Evolutionary conservation across 2,797 vertebrate species (phyloP).

Genomic region (Ambastaia sidthimunki): DNA sequence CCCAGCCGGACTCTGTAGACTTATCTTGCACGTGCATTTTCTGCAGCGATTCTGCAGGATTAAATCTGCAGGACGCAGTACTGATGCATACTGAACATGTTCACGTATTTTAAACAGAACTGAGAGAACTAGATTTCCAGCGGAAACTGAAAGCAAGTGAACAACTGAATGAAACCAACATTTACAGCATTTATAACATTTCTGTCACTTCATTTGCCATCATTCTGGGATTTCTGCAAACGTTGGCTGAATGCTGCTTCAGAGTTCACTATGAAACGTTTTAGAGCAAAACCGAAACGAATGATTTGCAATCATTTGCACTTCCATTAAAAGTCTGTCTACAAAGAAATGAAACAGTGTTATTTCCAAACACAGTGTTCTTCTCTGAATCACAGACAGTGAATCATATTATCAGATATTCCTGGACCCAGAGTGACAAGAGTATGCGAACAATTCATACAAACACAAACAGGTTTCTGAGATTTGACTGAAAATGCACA

Average conservation of each 20-base stretch:
- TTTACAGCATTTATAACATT: too few species aligned
- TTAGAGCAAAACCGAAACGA: neutral
- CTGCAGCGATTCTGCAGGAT: too few species aligned
- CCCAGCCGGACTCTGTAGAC: too few species aligned
- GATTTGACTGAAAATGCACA: conserved; percentile 8
- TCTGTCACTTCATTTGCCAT: too few species aligned
- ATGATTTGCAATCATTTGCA: neutral
- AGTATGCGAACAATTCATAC: neutral
- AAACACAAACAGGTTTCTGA: neutral
- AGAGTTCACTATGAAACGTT: neutral
- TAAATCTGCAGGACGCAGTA: too few species aligned
- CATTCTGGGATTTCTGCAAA: too few species aligned
- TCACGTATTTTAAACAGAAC: too few species aligned
- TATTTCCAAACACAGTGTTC: neutral
- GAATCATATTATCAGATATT: neutral
- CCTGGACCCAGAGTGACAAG: neutral
- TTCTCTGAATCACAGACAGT: neutral
- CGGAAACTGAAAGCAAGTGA: too few species aligned
- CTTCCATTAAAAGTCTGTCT: neutral
- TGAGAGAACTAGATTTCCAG: too few species aligned
- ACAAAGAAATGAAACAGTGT: neutral
- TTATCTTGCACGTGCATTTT: too few species aligned
- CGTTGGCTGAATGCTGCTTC: neutral
- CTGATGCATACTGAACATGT: too few species aligned
- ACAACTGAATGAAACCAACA: too few species aligned